Evolutionary conservation across 2,797 vertebrate species (phyloP), one percentile per base, ranked within the genome.

Genomic region (Rousettus madagascariensis): DNA sequence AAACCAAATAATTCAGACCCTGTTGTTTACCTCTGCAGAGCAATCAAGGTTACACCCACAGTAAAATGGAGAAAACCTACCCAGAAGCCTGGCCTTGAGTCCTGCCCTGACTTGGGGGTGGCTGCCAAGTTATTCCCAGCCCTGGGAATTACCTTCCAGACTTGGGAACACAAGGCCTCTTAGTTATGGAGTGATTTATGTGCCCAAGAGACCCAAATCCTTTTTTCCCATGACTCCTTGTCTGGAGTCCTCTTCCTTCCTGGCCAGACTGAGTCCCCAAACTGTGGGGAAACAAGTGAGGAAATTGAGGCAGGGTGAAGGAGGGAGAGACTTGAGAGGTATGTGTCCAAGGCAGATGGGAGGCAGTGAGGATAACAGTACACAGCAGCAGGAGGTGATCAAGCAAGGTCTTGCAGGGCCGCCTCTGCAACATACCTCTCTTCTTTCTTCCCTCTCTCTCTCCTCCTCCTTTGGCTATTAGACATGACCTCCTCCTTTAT

Each of bases 1-100:
- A 96, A 93, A 95, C 94, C 96, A 94, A 93, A 96, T 97, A 92
- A 93, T 79, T 97, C 97, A 95, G 94, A 72, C 87, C 46, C 94
- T 0, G 36, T 95, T 95, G 92, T 96, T 96, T 97, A 96, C 92
- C 68, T 96, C 94, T 71, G 95, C 66, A 61, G 86, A 96, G 86
- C 89, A 83, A 95, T 94, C 89, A 89, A 97, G 95, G 95, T 95
- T 96, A 89, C 91, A 84, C 94, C 95, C 91, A 80, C 26, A 78
- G 95, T 88, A 84, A 86, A 82, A 36, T 16, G 20, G 69, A 84
- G 75, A 78, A 87, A 87, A 89, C 75, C 1, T 11, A 90, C 93
- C 90, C 91, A 91, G 86, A 95, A 85, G 91, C 91, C 90, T 84
- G 71, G 90, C 89, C 55, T 49, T 0, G 17, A 77, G 86, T 91